Percentiles rank a stretch among this genome's conserved stretches.
phyloP scores from a whole-genome alignment of 2,888 invertebrate species.

The Eudemis profundana region DNA sequence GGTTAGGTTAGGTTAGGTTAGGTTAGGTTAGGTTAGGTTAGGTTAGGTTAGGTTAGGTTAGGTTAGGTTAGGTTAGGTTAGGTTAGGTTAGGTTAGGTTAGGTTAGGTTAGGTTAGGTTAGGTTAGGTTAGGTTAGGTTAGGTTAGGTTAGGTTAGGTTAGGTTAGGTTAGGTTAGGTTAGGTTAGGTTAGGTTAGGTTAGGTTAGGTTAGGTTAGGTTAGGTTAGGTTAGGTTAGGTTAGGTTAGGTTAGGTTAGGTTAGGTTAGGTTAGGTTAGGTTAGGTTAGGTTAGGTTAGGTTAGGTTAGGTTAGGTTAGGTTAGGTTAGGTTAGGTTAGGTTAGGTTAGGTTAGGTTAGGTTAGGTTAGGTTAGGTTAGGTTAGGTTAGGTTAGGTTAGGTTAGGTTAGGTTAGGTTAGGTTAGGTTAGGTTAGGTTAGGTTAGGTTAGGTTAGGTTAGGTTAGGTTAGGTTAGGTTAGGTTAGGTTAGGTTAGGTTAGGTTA shows the following conservation, averaged over 20 bases:
- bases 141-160: slow-evolving; percentile 14
- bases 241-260: slow-evolving; percentile 14
- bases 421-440: slow-evolving; percentile 14
- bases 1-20: slow-evolving; percentile 14
- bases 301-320: slow-evolving; percentile 14
- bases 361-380: slow-evolving; percentile 14
- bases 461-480: slow-evolving; percentile 21
- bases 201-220: slow-evolving; percentile 14
- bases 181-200: slow-evolving; percentile 13
- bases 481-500: slow-evolving; percentile 21
- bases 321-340: slow-evolving; percentile 14
- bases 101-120: slow-evolving; percentile 14
- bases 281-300: slow-evolving; percentile 14
- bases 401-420: slow-evolving; percentile 14
- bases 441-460: slow-evolving; percentile 20
- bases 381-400: slow-evolving; percentile 14
- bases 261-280: slow-evolving; percentile 14
- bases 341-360: slow-evolving; percentile 14
- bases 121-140: slow-evolving; percentile 14
- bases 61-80: slow-evolving; percentile 14
- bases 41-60: slow-evolving; percentile 14
- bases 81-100: slow-evolving; percentile 14
- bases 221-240: slow-evolving; percentile 14
- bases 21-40: slow-evolving; percentile 14
- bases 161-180: slow-evolving; percentile 14